These are phyloP conservation scores for Theropithecus gelada DNA, from an alignment of 2,113 vertebrate genomes.

Conservation along the genomic window DNA sequence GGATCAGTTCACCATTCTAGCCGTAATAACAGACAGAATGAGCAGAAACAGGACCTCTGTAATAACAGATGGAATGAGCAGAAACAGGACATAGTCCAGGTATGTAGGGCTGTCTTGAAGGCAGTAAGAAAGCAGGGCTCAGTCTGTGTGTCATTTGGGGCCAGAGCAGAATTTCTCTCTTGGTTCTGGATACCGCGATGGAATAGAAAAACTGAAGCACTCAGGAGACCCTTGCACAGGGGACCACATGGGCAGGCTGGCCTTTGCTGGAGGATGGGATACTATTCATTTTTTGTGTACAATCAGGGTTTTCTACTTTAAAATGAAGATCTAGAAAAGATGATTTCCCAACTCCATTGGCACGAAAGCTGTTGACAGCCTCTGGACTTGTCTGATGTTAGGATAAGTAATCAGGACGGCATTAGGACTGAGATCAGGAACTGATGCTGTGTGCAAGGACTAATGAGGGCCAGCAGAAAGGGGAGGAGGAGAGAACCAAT, in stretches of 20 bases:
- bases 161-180: not conserved
- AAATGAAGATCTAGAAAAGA: not conserved
- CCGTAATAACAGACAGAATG: not conserved
- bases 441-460: not conserved
- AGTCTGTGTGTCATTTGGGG: not conserved
- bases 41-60: not conserved
- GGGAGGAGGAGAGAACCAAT: not conserved
- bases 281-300: not conserved
- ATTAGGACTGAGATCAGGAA: not conserved
- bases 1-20: not conserved
- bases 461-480: not conserved
- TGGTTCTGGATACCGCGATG: not conserved
- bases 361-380: not conserved
- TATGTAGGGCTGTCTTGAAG: not conserved
- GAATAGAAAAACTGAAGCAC: not conserved
- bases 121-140: not conserved
- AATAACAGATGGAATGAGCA: not conserved
- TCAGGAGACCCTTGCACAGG: not conserved
- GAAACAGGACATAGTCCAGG: not conserved
- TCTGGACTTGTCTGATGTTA: not conserved
- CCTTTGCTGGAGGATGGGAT: not conserved
- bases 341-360: not conserved
- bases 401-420: not conserved
- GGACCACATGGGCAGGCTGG: not conserved
- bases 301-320: not conserved